A percentile compares a stretch with the other conserved stretches of the same genome.
These are phyloP conservation scores for Oopsacas minuta DNA, from an alignment of 37 sponge, comb jelly and placozoan species.

Conservation along the genomic window DNA sequence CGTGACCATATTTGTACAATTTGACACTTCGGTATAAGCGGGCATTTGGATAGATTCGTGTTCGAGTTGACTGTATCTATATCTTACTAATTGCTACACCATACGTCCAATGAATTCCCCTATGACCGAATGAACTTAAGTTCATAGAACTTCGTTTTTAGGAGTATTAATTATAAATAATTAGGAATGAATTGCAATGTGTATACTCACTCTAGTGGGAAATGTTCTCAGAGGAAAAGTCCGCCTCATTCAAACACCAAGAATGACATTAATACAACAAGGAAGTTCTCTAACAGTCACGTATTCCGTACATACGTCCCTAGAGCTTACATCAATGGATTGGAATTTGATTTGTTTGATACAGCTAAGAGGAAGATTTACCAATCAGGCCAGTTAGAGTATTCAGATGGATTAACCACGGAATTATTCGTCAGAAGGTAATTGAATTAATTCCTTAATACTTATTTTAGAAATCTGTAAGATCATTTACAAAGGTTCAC, in stretches of 20 bases:
- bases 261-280: not conserved
- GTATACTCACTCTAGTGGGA: not conserved
- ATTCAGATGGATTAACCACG: not conserved
- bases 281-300: slow-evolving; percentile 13
- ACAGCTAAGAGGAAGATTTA: not conserved
- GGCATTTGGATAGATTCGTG: no score
- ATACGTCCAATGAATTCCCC: no score
- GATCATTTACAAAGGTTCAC: no score
- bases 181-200: not conserved
- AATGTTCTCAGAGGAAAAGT: not conserved
- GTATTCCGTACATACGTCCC: not conserved
- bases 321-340: not conserved
- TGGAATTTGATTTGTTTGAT: not conserved
- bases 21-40: no score
- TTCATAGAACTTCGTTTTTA: no score
- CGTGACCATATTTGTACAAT: no score
- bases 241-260: not conserved
- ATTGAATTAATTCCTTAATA: no score
- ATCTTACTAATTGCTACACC: no score
- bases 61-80: no score
- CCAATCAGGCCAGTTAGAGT: not conserved
- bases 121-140: no score
- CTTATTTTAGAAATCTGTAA: no score
- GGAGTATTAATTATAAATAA: no score
- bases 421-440: not conserved